Percentiles rank a stretch among this genome's conserved stretches.
Conservation (phyloP, 1,140 invertebrate species). For the Chymomyza costata region DNA sequence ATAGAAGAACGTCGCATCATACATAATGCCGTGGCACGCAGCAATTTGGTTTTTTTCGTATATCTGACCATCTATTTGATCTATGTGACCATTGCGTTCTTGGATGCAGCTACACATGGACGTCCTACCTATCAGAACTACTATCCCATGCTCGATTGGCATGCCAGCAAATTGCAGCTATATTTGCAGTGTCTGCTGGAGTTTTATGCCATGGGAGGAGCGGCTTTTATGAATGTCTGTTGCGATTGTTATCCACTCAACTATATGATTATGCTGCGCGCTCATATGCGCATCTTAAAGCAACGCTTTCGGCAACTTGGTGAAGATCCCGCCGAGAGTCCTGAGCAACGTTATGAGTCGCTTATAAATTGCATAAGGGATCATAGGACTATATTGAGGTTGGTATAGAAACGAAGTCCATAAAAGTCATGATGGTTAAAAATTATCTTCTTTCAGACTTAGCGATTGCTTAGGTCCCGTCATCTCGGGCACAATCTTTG, state of each 20-base stretch:
- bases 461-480: slow-evolving; percentile 46
- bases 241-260: slow-evolving; percentile 53
- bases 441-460: slow-evolving; percentile 19
- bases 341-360: slow-evolving; percentile 26
- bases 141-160: slow-evolving; percentile 53
- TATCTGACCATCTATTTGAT: slow-evolving; percentile 45
- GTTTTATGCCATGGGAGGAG: slow-evolving; percentile 54
- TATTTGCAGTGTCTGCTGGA: slow-evolving; percentile 45
- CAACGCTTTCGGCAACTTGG: slow-evolving; percentile 39
- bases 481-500: slow-evolving; percentile 56
- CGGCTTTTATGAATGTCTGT: slow-evolving; percentile 57
- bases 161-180: slow-evolving; percentile 35
- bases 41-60: slow-evolving; percentile 53
- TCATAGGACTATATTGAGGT: slow-evolving; percentile 45
- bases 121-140: slow-evolving; percentile 50
- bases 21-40: slow-evolving; percentile 28
- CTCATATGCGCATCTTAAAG: slow-evolving; percentile 43
- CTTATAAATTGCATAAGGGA: slow-evolving; percentile 42
- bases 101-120: slow-evolving; percentile 33
- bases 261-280: slow-evolving; percentile 36
- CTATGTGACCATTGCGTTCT: slow-evolving; percentile 48
- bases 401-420: slow-evolving; percentile 1
- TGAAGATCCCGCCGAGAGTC: slow-evolving; percentile 16
- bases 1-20: slow-evolving; percentile 28
- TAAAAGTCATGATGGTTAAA: not conserved